phyloP scores from a whole-genome alignment of 2,888 invertebrate species.

The Idaea aversata region DNA sequence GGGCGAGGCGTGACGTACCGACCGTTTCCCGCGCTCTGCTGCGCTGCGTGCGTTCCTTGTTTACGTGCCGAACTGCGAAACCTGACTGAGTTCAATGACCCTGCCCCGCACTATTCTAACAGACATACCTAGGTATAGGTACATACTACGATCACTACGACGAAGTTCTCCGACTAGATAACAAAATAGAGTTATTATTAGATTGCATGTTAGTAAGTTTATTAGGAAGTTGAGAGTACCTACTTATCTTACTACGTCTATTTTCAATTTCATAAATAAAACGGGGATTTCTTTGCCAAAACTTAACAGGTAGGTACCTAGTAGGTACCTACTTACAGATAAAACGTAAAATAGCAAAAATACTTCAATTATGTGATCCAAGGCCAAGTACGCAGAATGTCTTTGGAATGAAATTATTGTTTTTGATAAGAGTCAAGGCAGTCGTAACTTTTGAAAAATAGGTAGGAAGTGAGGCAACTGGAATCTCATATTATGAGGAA shows the following conservation, averaged over 20 bases:
- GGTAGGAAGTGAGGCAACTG: too few species aligned
- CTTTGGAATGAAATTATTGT: slow-evolving; percentile 54
- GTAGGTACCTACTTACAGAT: neutral
- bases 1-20: slow-evolving; percentile 37
- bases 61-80: slow-evolving; percentile 42
- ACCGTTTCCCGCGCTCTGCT: slow-evolving; percentile 56
- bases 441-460: neutral
- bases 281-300: neutral
- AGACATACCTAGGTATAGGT: neutral
- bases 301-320: neutral
- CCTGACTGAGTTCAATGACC: slow-evolving; percentile 55
- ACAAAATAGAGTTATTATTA: neutral
- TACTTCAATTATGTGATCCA: slow-evolving; percentile 49
- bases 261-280: too few species aligned
- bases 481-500: too few species aligned
- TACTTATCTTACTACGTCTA: neutral
- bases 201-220: neutral
- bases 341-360: slow-evolving; percentile 20
- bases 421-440: slow-evolving; percentile 53
- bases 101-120: slow-evolving; percentile 67
- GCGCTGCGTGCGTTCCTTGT: slow-evolving; percentile 41
- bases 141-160: neutral
- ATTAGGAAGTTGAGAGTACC: neutral
- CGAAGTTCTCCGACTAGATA: neutral
- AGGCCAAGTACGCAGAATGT: slow-evolving; percentile 50